A percentile compares a stretch with the other conserved stretches of the same genome.
These are phyloP conservation scores for Pelecanoides urinatrix DNA, from an alignment of 2,113 vertebrate genomes.

Conservation along the genomic window DNA sequence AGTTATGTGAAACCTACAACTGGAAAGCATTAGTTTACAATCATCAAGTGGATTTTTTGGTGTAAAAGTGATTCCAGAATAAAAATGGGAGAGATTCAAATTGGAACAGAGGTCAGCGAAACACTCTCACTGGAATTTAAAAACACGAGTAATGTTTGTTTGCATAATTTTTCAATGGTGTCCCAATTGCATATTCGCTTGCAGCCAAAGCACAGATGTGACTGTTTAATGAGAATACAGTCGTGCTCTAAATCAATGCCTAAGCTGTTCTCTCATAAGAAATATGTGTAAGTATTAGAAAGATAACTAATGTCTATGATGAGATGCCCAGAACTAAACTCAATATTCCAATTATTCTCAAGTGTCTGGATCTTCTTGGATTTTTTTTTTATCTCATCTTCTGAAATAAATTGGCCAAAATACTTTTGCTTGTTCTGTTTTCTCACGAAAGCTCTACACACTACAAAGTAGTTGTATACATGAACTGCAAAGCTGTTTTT, in stretches of 20 bases:
- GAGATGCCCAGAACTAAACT: slow-evolving; percentile 7
- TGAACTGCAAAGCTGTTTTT: background rate
- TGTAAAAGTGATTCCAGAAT: slow-evolving; percentile 32
- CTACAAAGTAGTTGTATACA: background rate
- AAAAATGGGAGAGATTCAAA: slow-evolving; percentile 9
- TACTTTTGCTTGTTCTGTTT: background rate
- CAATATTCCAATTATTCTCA: slow-evolving; percentile 4
- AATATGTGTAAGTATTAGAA: background rate
- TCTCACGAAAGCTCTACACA: background rate
- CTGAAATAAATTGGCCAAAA: background rate
- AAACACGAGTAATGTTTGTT: slow-evolving; percentile 28
- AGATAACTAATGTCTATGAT: background rate
- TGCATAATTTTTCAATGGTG: slow-evolving; percentile 44
- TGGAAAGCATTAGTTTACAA: background rate
- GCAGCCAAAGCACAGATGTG: slow-evolving; percentile 24
- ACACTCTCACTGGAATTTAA: slow-evolving; percentile 49
- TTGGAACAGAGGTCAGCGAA: slow-evolving; percentile 26
- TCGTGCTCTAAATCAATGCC: background rate
- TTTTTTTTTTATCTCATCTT: background rate
- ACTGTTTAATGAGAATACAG: background rate
- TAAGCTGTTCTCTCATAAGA: background rate
- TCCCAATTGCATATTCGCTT: background rate
- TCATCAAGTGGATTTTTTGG: background rate
- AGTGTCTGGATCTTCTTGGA: background rate
- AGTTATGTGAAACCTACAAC: background rate